Evolutionary conservation across 2,113 vertebrate genomes (phyloP).

Genomic region (Equus przewalskii): DNA sequence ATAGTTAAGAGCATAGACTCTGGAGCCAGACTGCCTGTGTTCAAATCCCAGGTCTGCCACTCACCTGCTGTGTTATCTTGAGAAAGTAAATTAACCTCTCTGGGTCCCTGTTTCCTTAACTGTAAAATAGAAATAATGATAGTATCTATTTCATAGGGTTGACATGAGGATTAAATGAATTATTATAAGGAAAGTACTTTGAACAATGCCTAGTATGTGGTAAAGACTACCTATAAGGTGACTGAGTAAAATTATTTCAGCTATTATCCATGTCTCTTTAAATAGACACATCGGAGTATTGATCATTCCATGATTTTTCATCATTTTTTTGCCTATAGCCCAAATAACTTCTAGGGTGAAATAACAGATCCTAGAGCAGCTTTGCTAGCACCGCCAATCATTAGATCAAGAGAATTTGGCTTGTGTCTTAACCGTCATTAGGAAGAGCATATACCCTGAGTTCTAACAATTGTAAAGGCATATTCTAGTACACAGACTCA

Average conservation of each 20-base stretch:
- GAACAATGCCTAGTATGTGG: neutral
- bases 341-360: constrained; percentile 47
- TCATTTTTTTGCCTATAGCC: neutral
- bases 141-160: neutral
- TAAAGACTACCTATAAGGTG: constrained; percentile 28
- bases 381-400: neutral
- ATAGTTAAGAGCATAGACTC: neutral
- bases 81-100: neutral
- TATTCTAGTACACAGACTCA: neutral
- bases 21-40: neutral
- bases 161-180: neutral
- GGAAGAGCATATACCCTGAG: neutral
- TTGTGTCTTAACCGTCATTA: neutral
- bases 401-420: neutral
- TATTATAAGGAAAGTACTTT: neutral
- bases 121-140: constrained; percentile 8
- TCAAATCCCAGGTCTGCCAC: neutral
- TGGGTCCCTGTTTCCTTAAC: neutral
- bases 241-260: constrained; percentile 4
- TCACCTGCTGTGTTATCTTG: neutral
- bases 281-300: neutral
- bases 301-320: neutral
- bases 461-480: neutral
- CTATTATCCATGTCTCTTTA: neutral
- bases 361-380: neutral